phyloP scores from a whole-genome alignment of 1,140 invertebrate species.

The Aphelinus certus region DNA sequence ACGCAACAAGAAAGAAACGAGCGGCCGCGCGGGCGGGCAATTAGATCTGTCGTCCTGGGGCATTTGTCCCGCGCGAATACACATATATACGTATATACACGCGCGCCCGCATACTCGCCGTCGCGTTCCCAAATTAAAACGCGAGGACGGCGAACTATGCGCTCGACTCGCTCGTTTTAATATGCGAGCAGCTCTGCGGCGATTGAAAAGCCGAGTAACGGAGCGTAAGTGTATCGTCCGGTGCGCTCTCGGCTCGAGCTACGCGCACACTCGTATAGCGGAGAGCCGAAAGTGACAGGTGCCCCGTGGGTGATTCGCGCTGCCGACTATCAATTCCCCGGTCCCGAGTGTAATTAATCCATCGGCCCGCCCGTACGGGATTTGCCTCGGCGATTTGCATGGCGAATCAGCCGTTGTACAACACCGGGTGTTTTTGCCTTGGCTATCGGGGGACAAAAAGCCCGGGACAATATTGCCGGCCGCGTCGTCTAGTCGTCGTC shows the following conservation, averaged over 20 bases:
- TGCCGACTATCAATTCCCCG: slow-evolving; percentile 51
- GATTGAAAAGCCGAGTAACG: too few relatives aligned
- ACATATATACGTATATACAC: background rate
- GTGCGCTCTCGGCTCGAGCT: too few relatives aligned
- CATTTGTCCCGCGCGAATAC: slow-evolving; percentile 45
- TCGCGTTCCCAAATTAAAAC: slow-evolving; percentile 51
- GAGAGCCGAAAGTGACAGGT: slow-evolving; percentile 40
- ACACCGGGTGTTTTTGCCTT: too few relatives aligned
- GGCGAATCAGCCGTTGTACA: too few relatives aligned
- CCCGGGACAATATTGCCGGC: background rate
- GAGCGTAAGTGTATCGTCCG: too few relatives aligned
- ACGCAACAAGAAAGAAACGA: background rate
- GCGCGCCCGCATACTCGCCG: background rate
- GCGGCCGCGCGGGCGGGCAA: slow-evolving; percentile 41
- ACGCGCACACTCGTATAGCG: background rate
- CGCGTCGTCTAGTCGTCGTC: slow-evolving; percentile 11
- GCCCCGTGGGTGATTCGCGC: slow-evolving; percentile 21
- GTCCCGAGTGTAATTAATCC: slow-evolving; percentile 53
- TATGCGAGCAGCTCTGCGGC: slow-evolving; percentile 29
- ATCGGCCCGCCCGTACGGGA: slow-evolving; percentile 37
- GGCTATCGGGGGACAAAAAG: background rate
- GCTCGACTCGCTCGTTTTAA: too few relatives aligned
- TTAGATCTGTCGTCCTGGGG: slow-evolving; percentile 50
- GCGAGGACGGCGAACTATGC: slow-evolving; percentile 30
- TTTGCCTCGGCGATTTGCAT: too few relatives aligned